Evolutionary conservation across 2,797 vertebrate species (phyloP), one percentile per base, ranked within the genome.

Genomic region (Cyprinella venusta): DNA sequence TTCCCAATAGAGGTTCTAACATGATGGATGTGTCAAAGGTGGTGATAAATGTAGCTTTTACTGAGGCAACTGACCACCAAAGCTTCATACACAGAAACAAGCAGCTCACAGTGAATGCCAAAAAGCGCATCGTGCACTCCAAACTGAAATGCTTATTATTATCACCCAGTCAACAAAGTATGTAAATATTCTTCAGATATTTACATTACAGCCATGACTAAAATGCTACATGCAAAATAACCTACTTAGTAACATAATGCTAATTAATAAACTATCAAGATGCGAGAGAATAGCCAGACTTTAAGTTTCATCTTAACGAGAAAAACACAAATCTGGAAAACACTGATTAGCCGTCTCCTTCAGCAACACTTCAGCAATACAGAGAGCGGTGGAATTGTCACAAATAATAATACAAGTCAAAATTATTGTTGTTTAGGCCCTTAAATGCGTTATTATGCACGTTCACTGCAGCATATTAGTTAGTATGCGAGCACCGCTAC

Each of bases 1-100:
- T 76, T 56, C 59, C 64, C 65, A 79, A 42, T 40, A 81, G 68
- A 80, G 79, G 74, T 56, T 84, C 80, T 52, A 56, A 56, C 75
- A 84, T 87, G 84, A 90, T 88, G 86, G 86, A 90, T 87, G 89
- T 86, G 76, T 80, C 83, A 79, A 83, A 87, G 80, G 77, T 72
- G 78, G 42, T 86, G 84, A 88, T 89, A 85, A 86, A 88, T 87
- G 61, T 87, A 88, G 83, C 87, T 87, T 82, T 84, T 87, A 86
- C 85, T 61, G 85, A 87, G 77, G 69, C 87, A 88, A 84, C 87
- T 85, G 86, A 85, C 85, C 85, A 87, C 86, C 81, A 82, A 63
- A 72, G 71, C 84, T 84, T 85, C 54, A 76, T 76, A 77, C 50
- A 64, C 70, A 82, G 61, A 85, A 85, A 85, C 79, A 86, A 88